Percentiles rank a stretch among this genome's conserved stretches.
Conservation (phyloP, 2,888 invertebrate species). For the Monochamus alternatus region DNA sequence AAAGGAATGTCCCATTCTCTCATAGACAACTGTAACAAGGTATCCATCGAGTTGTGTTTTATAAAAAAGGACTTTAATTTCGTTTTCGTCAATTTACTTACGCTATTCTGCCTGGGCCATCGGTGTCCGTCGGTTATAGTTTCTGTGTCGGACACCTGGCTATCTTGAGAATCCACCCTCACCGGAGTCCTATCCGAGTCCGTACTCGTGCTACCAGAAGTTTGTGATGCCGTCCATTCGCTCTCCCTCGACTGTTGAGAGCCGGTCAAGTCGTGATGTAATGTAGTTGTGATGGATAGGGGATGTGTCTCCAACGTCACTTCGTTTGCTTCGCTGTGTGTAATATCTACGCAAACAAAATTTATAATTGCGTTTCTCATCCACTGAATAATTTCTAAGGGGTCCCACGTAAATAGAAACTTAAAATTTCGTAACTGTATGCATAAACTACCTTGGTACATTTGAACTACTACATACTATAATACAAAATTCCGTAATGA, state of each 20-base stretch:
- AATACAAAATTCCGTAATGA: too few species aligned
- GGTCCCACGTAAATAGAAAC: too few species aligned
- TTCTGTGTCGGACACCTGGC: slow-evolving; percentile 81
- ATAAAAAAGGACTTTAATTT: too few species aligned
- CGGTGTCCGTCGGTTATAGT: slow-evolving; percentile 71
- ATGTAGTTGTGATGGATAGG: slow-evolving; percentile 59
- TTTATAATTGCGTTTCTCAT: too few species aligned
- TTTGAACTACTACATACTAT: too few species aligned
- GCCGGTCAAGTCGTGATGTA: slow-evolving; percentile 41
- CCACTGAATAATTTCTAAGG: too few species aligned
- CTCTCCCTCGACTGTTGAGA: slow-evolving; percentile 79
- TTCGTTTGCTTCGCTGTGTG: slow-evolving; percentile 69
- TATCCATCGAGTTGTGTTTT: too few species aligned
- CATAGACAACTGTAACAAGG: slow-evolving; percentile 80
- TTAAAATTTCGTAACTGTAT: background rate
- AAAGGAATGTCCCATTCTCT: slow-evolving; percentile 99
- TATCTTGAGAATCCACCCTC: slow-evolving; percentile 87
- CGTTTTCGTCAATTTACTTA: slow-evolving; percentile 68
- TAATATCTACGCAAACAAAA: slow-evolving; percentile 64
- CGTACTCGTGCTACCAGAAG: slow-evolving; percentile 81
- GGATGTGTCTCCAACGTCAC: slow-evolving; percentile 73
- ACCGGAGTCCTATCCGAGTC: slow-evolving; percentile 89
- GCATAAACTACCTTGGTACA: background rate
- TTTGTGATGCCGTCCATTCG: slow-evolving; percentile 79
- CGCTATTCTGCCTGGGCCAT: slow-evolving; percentile 89